phyloP scores from a whole-genome alignment of 2,113 vertebrate species.

The Callaeas wilsoni region DNA sequence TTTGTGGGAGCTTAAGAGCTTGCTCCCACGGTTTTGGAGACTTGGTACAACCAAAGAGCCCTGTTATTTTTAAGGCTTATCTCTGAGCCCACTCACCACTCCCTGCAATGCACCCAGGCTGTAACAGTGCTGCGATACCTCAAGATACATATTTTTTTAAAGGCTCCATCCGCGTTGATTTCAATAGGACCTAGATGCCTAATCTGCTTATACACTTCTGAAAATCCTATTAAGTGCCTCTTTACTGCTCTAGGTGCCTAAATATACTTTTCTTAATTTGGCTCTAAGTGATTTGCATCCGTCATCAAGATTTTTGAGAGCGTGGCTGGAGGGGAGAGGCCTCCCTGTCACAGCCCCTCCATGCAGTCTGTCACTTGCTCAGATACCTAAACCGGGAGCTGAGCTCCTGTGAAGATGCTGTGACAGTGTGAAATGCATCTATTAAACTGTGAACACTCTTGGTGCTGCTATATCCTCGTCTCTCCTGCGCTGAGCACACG shows the following conservation, averaged over 20 bases:
- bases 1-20: not conserved
- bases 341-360: constrained; percentile 9
- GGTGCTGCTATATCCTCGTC: not conserved
- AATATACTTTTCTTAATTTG: constrained; percentile 61
- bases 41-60: not conserved
- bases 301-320: constrained; percentile 26
- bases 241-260: constrained; percentile 56
- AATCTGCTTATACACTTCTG: constrained; percentile 53
- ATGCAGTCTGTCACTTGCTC: constrained; percentile 32
- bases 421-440: not conserved
- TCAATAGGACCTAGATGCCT: constrained; percentile 18
- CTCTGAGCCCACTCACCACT: not conserved
- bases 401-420: not conserved
- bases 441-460: not conserved
- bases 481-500: fast-evolving
- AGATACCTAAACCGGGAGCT: not conserved
- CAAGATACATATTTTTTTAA: not conserved
- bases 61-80: not conserved
- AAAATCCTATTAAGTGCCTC: constrained; percentile 63
- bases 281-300: constrained; percentile 10
- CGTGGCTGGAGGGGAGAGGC: not conserved
- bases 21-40: not conserved
- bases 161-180: not conserved
- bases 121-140: not conserved
- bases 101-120: not conserved